Evolutionary conservation across 2,113 vertebrate species (phyloP).

Genomic region (Microtus ochrogaster): DNA sequence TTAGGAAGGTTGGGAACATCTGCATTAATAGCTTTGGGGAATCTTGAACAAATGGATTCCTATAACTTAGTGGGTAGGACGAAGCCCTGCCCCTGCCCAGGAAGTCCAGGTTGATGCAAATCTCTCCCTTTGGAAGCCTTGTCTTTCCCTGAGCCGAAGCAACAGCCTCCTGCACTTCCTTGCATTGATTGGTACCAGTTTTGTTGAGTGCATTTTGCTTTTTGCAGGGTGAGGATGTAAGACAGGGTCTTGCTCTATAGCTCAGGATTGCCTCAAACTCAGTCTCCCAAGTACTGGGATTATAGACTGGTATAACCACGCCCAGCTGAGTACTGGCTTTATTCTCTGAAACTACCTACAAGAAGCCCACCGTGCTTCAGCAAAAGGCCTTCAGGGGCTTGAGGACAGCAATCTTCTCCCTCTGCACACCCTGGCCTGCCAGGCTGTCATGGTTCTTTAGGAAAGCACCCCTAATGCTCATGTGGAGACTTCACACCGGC

Average conservation of each 20-base stretch:
- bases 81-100: not conserved
- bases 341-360: not conserved
- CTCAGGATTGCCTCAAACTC: not conserved
- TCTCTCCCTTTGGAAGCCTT: slow-evolving; percentile 52
- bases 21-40: not conserved
- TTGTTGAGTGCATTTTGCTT: not conserved
- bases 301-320: not conserved
- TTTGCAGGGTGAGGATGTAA: not conserved
- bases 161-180: not conserved
- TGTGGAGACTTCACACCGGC: not conserved
- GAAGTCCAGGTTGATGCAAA: slow-evolving; percentile 27
- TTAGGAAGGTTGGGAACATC: not conserved
- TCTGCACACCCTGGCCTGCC: not conserved
- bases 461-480: not conserved
- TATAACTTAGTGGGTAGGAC: not conserved
- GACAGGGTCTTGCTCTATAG: not conserved
- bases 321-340: not conserved
- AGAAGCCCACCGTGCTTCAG: not conserved
- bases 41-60: not conserved
- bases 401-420: not conserved
- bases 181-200: not conserved
- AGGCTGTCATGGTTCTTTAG: not conserved
- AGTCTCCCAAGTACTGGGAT: not conserved
- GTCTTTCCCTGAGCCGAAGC: slow-evolving; percentile 19
- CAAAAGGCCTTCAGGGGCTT: not conserved